A percentile compares a stretch with the other conserved stretches of the same genome.
These are phyloP conservation scores for Tethya wilhelma DNA, from an alignment of 37 sponge, comb jelly and placozoan species.

Conservation along the genomic window DNA sequence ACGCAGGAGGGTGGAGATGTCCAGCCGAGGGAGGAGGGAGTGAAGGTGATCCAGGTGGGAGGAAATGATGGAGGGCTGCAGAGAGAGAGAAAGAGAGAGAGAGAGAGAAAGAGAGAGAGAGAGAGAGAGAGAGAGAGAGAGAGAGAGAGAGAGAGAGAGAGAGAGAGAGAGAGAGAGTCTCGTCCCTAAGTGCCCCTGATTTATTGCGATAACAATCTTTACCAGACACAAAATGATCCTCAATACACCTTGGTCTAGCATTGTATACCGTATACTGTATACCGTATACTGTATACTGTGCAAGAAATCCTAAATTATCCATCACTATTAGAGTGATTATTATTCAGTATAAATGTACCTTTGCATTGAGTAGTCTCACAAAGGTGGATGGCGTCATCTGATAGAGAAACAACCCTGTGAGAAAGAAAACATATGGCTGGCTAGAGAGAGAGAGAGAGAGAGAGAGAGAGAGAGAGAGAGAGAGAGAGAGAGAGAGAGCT, in stretches of 20 bases:
- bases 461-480: background rate
- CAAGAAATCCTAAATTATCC: too few relatives aligned
- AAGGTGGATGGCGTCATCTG: slow-evolving; percentile 66
- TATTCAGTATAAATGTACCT: slow-evolving; percentile 46
- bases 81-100: background rate
- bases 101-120: background rate
- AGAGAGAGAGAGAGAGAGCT: background rate
- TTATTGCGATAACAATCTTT: too few relatives aligned
- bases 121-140: background rate
- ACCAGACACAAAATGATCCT: too few relatives aligned
- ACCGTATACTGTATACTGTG: too few relatives aligned
- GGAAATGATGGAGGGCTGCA: slow-evolving; percentile 68
- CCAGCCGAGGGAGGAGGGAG: slow-evolving; percentile 45
- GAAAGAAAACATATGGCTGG: background rate
- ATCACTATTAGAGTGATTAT: too few relatives aligned
- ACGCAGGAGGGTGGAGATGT: slow-evolving; percentile 40
- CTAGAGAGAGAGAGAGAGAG: background rate
- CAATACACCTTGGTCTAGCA: too few relatives aligned
- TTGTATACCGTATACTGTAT: too few relatives aligned
- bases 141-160: slow-evolving; percentile 41
- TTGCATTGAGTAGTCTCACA: slow-evolving; percentile 42
- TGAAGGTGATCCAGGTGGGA: slow-evolving; percentile 40
- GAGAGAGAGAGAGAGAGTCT: background rate
- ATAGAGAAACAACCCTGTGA: slow-evolving; percentile 59
- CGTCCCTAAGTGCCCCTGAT: too few relatives aligned